Base-by-base conservation (phyloP, 1,140 invertebrate species). In the Zaprionus taronus region DNA sequence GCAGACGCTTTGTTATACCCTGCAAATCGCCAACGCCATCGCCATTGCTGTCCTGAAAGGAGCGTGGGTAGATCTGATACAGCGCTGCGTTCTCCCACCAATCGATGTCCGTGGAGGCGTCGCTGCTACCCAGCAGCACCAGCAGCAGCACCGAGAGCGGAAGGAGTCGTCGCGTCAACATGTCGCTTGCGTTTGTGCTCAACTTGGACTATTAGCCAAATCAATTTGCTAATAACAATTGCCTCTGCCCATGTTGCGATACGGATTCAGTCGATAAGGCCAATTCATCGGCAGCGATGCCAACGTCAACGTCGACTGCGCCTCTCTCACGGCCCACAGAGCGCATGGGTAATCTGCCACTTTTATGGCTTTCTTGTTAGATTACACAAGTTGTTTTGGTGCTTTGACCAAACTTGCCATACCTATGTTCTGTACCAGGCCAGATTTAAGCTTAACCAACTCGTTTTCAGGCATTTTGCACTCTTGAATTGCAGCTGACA, bases 1-100 rank as follows among this genome's bases (percentile, higher is more conserved):
- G 81, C 63, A 94, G 74, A 15, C 93, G 93, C 26, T 80, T 83
- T 1, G 94, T 94, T 11, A 94, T 94, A 56, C 94, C 94, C 80
- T 94, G 93, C 15, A 98, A 90, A 93, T 97, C 97, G 1, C 97
- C 97, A 28, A 96, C 93, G 6, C 97, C 97, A 91, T 97, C 96
- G 5, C 94, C 95, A 84, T 97, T 93, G 56, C 94, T 95, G 90
- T 98, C 97, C 78, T 95, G 95, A 92, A 97, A 98, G 1, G 96
- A 97, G 57, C 96, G 93, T 0, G 96, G 96, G 86, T 97, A 97
- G 51, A 97, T 95, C 91, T 97, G 96, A 87, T 98, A 98, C 4
- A 97, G 93, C 1, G 95, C 91, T 4, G 95, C 95, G 67, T 94
- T 95, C 86, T 97, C 94, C 95, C 96, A 97, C 97, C 97, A 98